Base-by-base conservation (phyloP, 2,113 vertebrate genomes). In the Anarhynchus alexandrinus region DNA sequence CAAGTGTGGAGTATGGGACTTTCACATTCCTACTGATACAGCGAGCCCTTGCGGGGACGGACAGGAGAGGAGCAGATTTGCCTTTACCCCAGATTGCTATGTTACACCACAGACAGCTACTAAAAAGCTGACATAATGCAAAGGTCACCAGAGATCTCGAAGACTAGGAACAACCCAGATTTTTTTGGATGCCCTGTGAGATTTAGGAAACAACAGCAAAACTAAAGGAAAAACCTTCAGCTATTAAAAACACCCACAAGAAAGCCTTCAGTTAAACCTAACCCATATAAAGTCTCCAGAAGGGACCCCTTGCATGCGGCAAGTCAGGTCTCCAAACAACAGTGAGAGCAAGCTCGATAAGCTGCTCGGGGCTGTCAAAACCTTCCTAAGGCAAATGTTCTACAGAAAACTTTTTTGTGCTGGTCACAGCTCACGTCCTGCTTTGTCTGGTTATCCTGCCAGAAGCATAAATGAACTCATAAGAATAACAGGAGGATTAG, bases 381-480 rank as follows among this genome's bases (percentile, higher is more conserved):
- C 42, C 67, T 88, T 93, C 59, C 76, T 78, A 71, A 90, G 82
- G 71, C 45, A 94, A 92, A 66, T 79, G 88, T 94, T 74, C 55
- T 74, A 25, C 59, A 88, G 43, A 82, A 21, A 30, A 64, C 16
- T 43, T 76, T 88, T 94, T 71, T 69, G 49, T 81, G n/a, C 59
- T 6, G n/a, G 71, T 93, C 93, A 83, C 54, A 88, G 79, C 82
- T 95, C 79, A 96, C 0, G 26, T 83, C 96, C 72, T 93, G 76
- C 95, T 96, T 93, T 95, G 92, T 95, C 95, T 94, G 76, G 67
- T 90, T 96, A 92, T 93, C 82, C 88, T 92, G 94, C 90, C 90
- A 95, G 96, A 93, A 96, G 69, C 82, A 88, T 86, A 95, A 86
- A 96, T 94, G 96, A 95, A 96, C 90, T 93, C 85, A 78, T 93